phyloP scores from a whole-genome alignment of 1,140 invertebrate species.

The Zaprionus kolodkinae region DNA sequence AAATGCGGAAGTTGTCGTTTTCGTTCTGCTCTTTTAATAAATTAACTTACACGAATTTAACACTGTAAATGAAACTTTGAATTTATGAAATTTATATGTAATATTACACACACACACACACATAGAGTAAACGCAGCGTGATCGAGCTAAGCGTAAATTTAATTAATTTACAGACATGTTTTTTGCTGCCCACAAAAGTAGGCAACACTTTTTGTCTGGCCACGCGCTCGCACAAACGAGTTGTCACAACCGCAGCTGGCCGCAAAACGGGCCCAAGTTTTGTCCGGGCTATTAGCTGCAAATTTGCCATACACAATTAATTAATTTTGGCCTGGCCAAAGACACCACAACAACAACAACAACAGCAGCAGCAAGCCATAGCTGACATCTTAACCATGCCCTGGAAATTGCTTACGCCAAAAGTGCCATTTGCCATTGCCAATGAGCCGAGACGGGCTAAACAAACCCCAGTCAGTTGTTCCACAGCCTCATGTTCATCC shows the following conservation, averaged over 20 bases:
- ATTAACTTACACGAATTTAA: conserved; percentile 25
- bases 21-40: conserved; percentile 44
- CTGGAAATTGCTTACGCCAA: conserved; percentile 25
- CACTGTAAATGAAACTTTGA: conserved; percentile 5
- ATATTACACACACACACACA: no score
- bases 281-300: conserved; percentile 71
- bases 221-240: background rate
- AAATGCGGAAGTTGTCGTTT: conserved; percentile 65
- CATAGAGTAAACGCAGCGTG: conserved; percentile 16
- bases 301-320: conserved; percentile 79
- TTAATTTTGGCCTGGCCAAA: conserved; percentile 57
- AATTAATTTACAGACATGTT: conserved; percentile 53
- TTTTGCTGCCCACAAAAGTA: conserved; percentile 36
- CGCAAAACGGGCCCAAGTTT: conserved; percentile 61
- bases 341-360: conserved; percentile 24
- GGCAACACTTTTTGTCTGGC: conserved; percentile 41
- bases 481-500: conserved; percentile 28
- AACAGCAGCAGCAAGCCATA: conserved; percentile 16
- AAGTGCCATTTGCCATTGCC: conserved; percentile 7
- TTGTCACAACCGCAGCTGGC: conserved; percentile 54
- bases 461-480: conserved; percentile 43
- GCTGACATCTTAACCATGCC: conserved; percentile 48
- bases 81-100: conserved; percentile 43
- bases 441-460: background rate
- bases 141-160: conserved; percentile 49